Evolutionary conservation across 2,888 invertebrate genomes (phyloP).

Genomic region (Clanis bilineata): DNA sequence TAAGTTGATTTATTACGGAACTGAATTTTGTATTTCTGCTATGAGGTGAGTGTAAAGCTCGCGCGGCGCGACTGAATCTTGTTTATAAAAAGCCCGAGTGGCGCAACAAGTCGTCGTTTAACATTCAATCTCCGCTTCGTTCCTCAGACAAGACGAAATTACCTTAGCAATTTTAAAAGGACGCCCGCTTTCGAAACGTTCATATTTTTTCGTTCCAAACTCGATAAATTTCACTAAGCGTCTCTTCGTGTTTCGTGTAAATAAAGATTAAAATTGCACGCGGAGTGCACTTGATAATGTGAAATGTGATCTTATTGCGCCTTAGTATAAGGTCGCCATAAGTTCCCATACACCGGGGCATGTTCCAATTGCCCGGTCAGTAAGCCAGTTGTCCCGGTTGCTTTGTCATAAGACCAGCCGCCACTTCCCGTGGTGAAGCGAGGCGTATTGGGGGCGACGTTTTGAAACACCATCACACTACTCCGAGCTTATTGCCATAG

Average conservation of each 20-base stretch:
- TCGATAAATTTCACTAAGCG: neutral
- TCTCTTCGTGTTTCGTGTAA: neutral
- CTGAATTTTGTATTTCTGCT: too few species aligned
- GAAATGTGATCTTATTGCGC: too few species aligned
- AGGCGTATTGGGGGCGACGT: too few species aligned
- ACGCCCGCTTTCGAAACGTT: neutral
- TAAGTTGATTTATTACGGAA: too few species aligned
- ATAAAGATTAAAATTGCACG: neutral
- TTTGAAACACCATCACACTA: too few species aligned
- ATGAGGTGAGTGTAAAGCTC: neutral
- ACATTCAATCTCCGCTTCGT: slow-evolving; percentile 1
- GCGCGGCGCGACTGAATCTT: neutral
- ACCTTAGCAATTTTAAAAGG: neutral
- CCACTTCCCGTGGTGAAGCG: too few species aligned
- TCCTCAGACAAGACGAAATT: neutral
- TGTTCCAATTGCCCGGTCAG: too few species aligned
- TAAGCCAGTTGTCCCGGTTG: too few species aligned
- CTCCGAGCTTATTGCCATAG: too few species aligned
- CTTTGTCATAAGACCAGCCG: too few species aligned
- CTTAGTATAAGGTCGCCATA: too few species aligned
- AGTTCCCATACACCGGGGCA: too few species aligned
- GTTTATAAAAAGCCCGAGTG: neutral
- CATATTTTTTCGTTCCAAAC: neutral
- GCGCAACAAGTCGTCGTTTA: slow-evolving; percentile 6
- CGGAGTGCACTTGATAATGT: neutral